Conservation (phyloP, 1,140 invertebrate genomes). For the Drosophila repleta region DNA sequence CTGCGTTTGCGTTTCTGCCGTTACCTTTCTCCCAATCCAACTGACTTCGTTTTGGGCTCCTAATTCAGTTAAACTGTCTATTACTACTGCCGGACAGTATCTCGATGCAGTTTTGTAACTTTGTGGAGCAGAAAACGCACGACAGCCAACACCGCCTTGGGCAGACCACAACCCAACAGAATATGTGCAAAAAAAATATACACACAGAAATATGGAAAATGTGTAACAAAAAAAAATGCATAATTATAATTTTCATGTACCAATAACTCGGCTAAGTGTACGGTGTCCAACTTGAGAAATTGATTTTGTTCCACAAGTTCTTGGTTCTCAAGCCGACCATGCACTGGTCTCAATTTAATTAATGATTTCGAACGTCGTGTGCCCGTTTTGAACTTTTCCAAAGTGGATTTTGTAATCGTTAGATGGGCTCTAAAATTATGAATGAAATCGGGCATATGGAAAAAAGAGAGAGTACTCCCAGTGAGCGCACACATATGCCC, state of each 20-base stretch:
- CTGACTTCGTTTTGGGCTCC: conserved; percentile 77
- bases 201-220: conserved; percentile 25
- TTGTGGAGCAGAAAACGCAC: conserved; percentile 80
- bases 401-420: conserved; percentile 70
- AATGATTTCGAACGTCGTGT: conserved; percentile 72
- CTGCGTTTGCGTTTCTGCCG: conserved; percentile 14
- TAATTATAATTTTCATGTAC: conserved; percentile 81
- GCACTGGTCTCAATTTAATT: conserved; percentile 77
- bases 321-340: conserved; percentile 34
- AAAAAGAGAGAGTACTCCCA: conserved; percentile 25
- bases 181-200: conserved; percentile 26
- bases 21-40: conserved; percentile 55
- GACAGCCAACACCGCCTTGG: conserved; percentile 42
- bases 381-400: conserved; percentile 63
- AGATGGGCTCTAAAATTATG: conserved; percentile 62
- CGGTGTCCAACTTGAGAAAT: conserved; percentile 70
- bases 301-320: conserved; percentile 55
- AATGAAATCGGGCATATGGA: conserved; percentile 55
- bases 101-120: conserved; percentile 45
- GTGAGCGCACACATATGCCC: conserved; percentile 25
- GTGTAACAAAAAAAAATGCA: conserved; percentile 40
- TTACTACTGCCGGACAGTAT: conserved; percentile 55
- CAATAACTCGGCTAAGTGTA: conserved; percentile 72
- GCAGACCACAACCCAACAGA: conserved; percentile 51
- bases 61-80: conserved; percentile 72